phyloP scores from a whole-genome alignment of 1,140 invertebrate genomes.

The Contarinia nasturtii region DNA sequence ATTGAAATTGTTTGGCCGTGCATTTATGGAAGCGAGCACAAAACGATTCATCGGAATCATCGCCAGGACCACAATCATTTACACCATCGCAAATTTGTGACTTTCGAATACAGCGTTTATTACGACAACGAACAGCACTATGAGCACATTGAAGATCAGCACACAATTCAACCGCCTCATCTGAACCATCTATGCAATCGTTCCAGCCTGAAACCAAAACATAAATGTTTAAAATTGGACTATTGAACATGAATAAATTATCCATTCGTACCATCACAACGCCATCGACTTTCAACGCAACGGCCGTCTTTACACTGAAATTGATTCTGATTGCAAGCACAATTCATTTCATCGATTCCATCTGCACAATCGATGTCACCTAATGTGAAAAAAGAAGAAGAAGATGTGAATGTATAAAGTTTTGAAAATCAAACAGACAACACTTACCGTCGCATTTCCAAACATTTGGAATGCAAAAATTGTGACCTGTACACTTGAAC shows the following conservation, averaged over 20 bases:
- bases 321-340: constrained; percentile 76
- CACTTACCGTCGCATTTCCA: background rate
- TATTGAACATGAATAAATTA: no score
- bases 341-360: constrained; percentile 69
- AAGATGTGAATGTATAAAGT: no score
- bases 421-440: no score
- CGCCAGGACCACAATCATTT: constrained; percentile 35
- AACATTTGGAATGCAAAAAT: constrained; percentile 41
- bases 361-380: constrained; percentile 85
- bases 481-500: constrained; percentile 32
- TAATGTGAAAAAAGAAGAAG: constrained; percentile 4
- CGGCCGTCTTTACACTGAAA: constrained; percentile 85
- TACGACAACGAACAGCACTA: constrained; percentile 46
- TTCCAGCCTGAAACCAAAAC: constrained; percentile 28
- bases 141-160: constrained; percentile 10
- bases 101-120: constrained; percentile 39
- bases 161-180: constrained; percentile 63
- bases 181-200: constrained; percentile 64
- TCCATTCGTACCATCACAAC: constrained; percentile 40
- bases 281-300: constrained; percentile 76
- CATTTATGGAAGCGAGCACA: constrained; percentile 47
- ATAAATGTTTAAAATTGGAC: background rate
- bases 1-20: constrained; percentile 47
- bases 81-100: constrained; percentile 48
- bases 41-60: constrained; percentile 36